Evolutionary conservation across 2,888 invertebrate species (phyloP).

Genomic region (Eutolmus rufibarbis): DNA sequence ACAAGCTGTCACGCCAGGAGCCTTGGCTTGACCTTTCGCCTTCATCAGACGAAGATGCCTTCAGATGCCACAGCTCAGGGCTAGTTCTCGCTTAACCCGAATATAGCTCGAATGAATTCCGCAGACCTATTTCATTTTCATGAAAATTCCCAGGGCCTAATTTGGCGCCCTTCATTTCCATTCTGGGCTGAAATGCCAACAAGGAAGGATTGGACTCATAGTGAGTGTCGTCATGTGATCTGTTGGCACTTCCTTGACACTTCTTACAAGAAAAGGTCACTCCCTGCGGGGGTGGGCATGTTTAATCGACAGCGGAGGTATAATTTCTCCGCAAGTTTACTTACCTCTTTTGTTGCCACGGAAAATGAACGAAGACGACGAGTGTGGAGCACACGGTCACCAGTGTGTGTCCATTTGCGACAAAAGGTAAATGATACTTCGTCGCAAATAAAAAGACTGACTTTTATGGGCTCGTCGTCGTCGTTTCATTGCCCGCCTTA

Average conservation of each 20-base stretch:
- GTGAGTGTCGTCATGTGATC: neutral
- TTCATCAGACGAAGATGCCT: neutral
- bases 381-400: slow-evolving; percentile 15
- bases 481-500: neutral
- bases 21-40: neutral
- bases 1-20: neutral
- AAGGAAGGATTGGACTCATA: neutral
- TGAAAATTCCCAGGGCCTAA: neutral
- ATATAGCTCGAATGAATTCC: neutral
- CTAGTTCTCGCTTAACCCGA: neutral
- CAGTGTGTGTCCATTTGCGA: neutral
- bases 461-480: neutral
- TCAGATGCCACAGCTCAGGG: neutral
- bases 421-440: slow-evolving; percentile 13
- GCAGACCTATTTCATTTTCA: neutral
- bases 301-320: neutral
- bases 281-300: neutral
- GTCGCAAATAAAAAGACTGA: neutral
- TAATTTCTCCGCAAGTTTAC: neutral
- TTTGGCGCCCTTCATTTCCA: neutral
- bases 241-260: neutral
- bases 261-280: neutral
- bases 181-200: neutral
- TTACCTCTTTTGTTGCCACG: neutral
- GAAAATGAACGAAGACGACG: neutral